Conservation (phyloP, 2,888 invertebrate species). For the Sinelater perroti region DNA sequence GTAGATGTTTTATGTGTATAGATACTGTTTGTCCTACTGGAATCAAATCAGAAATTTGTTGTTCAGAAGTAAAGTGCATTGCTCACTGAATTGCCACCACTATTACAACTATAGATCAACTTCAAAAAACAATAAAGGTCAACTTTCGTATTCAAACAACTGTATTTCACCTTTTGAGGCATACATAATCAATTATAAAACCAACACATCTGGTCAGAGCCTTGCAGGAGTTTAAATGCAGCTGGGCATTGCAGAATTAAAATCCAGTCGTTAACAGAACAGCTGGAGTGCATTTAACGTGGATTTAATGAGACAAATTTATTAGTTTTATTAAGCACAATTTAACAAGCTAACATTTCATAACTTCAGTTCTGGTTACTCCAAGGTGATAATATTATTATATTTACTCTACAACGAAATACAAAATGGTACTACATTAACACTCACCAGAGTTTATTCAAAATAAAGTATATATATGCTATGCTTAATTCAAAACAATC, state of each 20-base stretch:
- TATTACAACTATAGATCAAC: slow-evolving; percentile 19
- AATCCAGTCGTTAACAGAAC: slow-evolving; percentile 31
- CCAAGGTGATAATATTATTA: too few species aligned
- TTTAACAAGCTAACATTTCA: slow-evolving; percentile 48
- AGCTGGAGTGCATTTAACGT: slow-evolving; percentile 45
- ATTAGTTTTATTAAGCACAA: slow-evolving; percentile 49
- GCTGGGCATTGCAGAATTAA: slow-evolving; percentile 1
- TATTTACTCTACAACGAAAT: too few species aligned
- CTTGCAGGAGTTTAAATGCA: slow-evolving; percentile 8
- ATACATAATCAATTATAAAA: slow-evolving; percentile 22
- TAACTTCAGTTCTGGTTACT: slow-evolving; percentile 30
- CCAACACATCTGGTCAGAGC: slow-evolving; percentile 15
- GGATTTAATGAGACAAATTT: slow-evolving; percentile 49
- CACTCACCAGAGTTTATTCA: background rate
- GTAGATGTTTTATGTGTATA: too few species aligned
- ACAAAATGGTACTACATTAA: background rate
- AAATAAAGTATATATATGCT: background rate
- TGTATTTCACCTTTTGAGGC: slow-evolving; percentile 23
- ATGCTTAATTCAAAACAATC: background rate
- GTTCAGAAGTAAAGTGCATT: too few species aligned
- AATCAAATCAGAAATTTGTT: too few species aligned
- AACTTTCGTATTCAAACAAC: slow-evolving; percentile 20
- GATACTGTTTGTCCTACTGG: too few species aligned
- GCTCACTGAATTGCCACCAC: too few species aligned
- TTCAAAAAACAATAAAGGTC: slow-evolving; percentile 1